Base-by-base conservation (phyloP, 2,113 vertebrate genomes). In the Thamnaconus septentrionalis region DNA sequence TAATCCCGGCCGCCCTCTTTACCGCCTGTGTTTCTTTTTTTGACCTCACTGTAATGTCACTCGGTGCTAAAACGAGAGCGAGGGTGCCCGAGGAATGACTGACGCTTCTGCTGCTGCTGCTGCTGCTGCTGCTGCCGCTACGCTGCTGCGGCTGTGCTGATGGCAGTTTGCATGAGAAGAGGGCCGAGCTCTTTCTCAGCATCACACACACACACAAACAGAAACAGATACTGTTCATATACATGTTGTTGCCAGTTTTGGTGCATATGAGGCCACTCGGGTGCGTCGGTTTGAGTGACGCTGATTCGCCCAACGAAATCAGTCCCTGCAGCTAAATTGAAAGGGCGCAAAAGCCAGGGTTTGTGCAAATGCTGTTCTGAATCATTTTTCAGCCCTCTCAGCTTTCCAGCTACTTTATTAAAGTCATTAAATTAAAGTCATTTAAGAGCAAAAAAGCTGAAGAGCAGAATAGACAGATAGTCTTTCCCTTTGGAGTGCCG, bases 301-400 rank as follows among this genome's bases (percentile, higher is more conserved):
- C 70, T 45, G 73, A 72, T 70, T 67, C 31, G 63, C 66, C 72
- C 59, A 62, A 31, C 69, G 78, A 64, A 73, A 83, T 85, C 87
- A 84, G 85, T 88, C 78, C 82, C 72, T 71, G 73, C 83, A 79
- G 73, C 78, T 90, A 87, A 87, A 87, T 88, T 84, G 71, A 88
- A 89, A 90, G 85, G 80, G 90, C 89, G 89, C 88, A 87, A 73
- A 65, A 77, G 57, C 72, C 72, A 61, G 49, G 66, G 71, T 53
- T 74, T 77, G 53, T 75, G 49, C 18, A 31, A 1, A 31, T 31
- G 18, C 18, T 31, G 18, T 31, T 2, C 18, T 31, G 18, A 31
- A 31, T 31, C 18, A 31, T 31, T 31, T 1, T 31, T 31, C 18
- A 31, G 18, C 18, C 18, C 18, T 31, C 18, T 31, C 18, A 31